Conservation (phyloP, 1,140 invertebrate species). For the Hylaeus anthracinus region DNA sequence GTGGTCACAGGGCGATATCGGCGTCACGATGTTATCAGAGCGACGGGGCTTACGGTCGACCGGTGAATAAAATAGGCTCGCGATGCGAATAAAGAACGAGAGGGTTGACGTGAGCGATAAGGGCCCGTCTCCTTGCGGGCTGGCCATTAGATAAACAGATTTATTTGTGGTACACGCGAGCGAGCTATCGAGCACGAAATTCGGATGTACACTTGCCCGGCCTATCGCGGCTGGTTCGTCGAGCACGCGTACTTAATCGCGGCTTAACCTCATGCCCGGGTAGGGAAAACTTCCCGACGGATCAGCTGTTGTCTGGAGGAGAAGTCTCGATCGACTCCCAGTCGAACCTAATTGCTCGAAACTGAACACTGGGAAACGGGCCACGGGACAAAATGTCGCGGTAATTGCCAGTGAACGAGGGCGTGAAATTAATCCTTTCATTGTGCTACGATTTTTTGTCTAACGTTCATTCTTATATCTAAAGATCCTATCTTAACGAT, state of each 20-base stretch:
- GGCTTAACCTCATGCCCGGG: constrained; percentile 13
- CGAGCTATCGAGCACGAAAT: constrained; percentile 35
- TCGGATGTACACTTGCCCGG: constrained; percentile 28
- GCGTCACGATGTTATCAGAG: constrained; percentile 33
- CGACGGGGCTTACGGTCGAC: constrained; percentile 23
- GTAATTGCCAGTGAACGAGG: not conserved
- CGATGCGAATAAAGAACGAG: constrained; percentile 41
- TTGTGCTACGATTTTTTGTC: too few relatives aligned
- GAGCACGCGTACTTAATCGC: constrained; percentile 25
- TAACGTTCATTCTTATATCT: too few relatives aligned
- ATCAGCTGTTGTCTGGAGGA: not conserved
- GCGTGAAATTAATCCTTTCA: not conserved
- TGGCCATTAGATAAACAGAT: constrained; percentile 46
- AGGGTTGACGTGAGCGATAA: constrained; percentile 23
- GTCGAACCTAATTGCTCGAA: constrained; percentile 3
- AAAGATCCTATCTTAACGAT: too few relatives aligned
- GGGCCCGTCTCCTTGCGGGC: constrained; percentile 2
- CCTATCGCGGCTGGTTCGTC: constrained; percentile 22
- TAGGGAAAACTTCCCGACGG: constrained; percentile 5
- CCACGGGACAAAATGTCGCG: not conserved
- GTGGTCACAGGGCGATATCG: constrained; percentile 26
- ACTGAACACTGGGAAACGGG: not conserved
- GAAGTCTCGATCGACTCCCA: not conserved
- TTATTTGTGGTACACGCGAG: constrained; percentile 44
- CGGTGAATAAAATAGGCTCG: constrained; percentile 30